phyloP scores from a whole-genome alignment of 2,888 invertebrate species.

The Synergus umbraculus region DNA sequence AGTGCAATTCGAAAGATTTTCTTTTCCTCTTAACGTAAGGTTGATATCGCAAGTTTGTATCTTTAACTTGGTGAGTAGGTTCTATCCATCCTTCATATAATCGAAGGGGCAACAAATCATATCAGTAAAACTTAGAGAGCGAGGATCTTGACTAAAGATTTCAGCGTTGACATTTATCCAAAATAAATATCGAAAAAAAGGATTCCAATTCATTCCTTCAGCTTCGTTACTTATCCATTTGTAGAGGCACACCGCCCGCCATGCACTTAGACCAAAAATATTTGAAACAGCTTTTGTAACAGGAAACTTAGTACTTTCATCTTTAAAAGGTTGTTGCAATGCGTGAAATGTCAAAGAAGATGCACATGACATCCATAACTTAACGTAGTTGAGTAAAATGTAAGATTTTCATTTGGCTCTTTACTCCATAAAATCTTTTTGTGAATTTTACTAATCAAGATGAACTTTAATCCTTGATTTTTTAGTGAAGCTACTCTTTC shows the following conservation, averaged over 20 bases:
- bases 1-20: no score
- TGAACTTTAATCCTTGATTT: slow-evolving; percentile 19
- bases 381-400: slow-evolving; percentile 45
- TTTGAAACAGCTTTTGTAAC: no score
- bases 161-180: slow-evolving; percentile 33
- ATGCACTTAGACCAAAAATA: background rate
- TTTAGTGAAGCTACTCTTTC: no score
- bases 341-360: slow-evolving; percentile 55
- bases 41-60: no score
- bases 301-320: no score
- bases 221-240: background rate
- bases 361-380: no score
- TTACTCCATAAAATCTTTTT: slow-evolving; percentile 63
- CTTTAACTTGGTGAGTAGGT: no score
- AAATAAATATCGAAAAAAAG: slow-evolving; percentile 9
- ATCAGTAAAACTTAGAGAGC: slow-evolving; percentile 16
- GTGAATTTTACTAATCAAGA: slow-evolving; percentile 55
- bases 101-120: background rate
- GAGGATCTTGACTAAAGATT: slow-evolving; percentile 40
- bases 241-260: no score
- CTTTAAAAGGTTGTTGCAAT: background rate
- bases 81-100: no score
- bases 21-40: no score
- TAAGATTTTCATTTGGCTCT: background rate
- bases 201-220: slow-evolving; percentile 35